Conservation (phyloP, 2,113 vertebrate genomes). For the Propithecus coquereli region DNA sequence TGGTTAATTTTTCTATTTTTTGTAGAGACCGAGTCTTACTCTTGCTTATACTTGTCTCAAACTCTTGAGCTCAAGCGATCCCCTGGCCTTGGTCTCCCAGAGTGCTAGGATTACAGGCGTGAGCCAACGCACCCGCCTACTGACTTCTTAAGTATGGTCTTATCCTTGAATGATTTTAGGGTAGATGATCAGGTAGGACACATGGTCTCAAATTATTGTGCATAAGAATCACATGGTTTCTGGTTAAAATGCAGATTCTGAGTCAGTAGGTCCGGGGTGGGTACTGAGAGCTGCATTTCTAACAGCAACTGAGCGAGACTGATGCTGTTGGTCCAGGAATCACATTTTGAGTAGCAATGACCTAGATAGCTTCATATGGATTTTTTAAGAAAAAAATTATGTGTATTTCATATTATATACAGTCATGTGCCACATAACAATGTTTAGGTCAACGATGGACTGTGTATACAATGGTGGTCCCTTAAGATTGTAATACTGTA, state of each 20-base stretch:
- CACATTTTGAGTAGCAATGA: neutral
- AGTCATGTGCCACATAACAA: neutral
- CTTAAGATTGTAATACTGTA: neutral
- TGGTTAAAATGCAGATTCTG: neutral
- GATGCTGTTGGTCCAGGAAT: neutral
- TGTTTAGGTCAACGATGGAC: neutral
- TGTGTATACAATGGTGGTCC: neutral
- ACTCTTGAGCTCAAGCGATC: no score
- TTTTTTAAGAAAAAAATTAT: neutral
- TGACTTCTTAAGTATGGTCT: neutral
- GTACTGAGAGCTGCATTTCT: neutral
- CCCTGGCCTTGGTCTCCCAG: no score
- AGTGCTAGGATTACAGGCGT: no score
- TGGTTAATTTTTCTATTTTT: no score
- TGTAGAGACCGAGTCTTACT: no score
- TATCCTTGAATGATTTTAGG: neutral
- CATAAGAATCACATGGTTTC: neutral
- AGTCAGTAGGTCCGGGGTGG: neutral
- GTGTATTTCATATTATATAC: neutral
- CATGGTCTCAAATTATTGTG: neutral
- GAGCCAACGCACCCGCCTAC: no score
- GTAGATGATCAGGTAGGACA: neutral
- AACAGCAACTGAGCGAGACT: neutral
- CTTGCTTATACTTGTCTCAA: no score
- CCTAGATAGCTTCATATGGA: neutral